phyloP scores from a whole-genome alignment of 1,140 invertebrate species.

The Pentalonia nigronervosa region DNA sequence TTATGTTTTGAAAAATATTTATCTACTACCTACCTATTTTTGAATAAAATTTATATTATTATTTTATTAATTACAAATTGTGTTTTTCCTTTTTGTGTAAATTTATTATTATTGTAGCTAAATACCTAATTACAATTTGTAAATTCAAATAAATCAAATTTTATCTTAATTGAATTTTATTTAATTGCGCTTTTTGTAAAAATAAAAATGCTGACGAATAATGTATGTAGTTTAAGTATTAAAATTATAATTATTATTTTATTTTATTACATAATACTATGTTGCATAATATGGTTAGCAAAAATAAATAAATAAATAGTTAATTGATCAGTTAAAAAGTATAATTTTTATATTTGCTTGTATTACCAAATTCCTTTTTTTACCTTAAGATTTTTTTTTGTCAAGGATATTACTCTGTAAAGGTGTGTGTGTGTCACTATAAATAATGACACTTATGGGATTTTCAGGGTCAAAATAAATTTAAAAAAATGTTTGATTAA shows the following conservation, averaged over 20 bases:
- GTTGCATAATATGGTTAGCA: background rate
- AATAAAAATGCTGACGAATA: background rate
- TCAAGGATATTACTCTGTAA: background rate
- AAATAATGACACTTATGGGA: background rate
- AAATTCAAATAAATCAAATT: no score
- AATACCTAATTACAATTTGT: background rate
- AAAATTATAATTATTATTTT: background rate
- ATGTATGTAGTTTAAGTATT: background rate
- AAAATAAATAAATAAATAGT: background rate
- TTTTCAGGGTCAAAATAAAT: background rate
- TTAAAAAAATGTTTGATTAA: background rate
- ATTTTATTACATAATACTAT: background rate
- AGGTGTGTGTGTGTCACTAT: background rate
- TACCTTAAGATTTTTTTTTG: background rate
- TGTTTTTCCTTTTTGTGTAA: background rate
- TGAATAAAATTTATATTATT: background rate
- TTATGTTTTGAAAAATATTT: background rate
- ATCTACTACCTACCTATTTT: background rate
- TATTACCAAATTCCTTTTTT: background rate
- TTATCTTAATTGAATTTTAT: no score
- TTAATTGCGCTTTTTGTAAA: no score
- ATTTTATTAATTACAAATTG: background rate
- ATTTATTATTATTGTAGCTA: background rate
- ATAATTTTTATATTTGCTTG: background rate
- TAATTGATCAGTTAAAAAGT: background rate